Conservation (phyloP, 2,797 vertebrate genomes). For the Pachyuromys duprasi region DNA sequence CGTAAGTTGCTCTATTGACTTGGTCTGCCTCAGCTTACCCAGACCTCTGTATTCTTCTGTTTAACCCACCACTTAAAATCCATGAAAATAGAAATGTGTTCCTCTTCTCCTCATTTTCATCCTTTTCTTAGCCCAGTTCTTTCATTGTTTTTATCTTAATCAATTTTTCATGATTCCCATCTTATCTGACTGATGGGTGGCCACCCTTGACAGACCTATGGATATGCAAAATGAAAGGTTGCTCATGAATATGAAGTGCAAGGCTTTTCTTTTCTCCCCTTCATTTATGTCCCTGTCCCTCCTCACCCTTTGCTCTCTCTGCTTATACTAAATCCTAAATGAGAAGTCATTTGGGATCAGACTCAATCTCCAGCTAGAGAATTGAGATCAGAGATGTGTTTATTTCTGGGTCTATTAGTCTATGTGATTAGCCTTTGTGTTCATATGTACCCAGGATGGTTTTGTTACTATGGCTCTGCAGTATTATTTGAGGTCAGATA, state of each 20-base stretch:
- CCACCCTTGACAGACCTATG: background rate
- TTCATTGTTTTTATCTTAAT: background rate
- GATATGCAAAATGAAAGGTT: background rate
- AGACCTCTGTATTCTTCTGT: background rate
- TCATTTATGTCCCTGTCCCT: background rate
- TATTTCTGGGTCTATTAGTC: background rate
- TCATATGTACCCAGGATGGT: background rate
- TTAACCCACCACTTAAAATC: constrained; percentile 9
- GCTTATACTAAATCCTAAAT: background rate
- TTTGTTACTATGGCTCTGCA: background rate
- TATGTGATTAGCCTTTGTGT: background rate
- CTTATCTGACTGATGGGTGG: background rate
- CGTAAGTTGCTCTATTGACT: background rate
- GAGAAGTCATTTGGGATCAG: background rate
- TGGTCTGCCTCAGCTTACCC: background rate
- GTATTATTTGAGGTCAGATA: background rate
- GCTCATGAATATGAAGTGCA: background rate
- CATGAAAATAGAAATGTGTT: background rate
- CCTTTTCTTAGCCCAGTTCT: background rate
- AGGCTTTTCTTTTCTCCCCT: background rate
- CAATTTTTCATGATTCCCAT: background rate
- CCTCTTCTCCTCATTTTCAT: background rate
- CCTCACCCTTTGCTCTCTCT: background rate
- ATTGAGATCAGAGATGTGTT: background rate
- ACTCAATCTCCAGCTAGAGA: background rate